Evolutionary conservation across 2,797 vertebrate genomes (phyloP).

Genomic region (Syndactyla subalaris): DNA sequence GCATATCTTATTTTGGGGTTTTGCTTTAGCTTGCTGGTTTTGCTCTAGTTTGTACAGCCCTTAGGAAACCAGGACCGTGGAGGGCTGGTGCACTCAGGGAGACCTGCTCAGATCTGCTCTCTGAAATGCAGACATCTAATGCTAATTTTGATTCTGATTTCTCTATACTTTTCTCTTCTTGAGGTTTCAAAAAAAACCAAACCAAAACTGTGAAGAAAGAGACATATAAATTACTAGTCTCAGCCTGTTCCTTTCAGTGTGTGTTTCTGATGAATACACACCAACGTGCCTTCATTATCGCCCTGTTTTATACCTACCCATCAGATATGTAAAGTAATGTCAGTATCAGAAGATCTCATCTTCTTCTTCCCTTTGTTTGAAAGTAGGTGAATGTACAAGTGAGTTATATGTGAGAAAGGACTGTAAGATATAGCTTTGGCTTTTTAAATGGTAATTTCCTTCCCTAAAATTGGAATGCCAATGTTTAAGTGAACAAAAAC

Average conservation of each 20-base stretch:
- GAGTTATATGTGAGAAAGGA: background rate
- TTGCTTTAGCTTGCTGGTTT: background rate
- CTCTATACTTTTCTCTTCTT: background rate
- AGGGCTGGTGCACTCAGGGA: background rate
- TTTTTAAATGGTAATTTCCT: background rate
- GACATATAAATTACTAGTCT: constrained; percentile 30
- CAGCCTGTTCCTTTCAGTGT: background rate
- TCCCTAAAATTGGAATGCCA: background rate
- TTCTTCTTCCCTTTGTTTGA: constrained; percentile 1
- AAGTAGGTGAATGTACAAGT: background rate
- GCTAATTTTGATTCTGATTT: background rate
- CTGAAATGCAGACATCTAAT: background rate
- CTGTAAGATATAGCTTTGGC: background rate
- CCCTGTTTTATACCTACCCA: background rate
- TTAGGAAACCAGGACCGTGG: background rate
- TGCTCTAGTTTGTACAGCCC: background rate
- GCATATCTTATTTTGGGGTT: background rate
- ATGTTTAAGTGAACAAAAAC: background rate
- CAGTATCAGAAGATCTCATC: constrained; percentile 24
- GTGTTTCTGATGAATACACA: constrained; percentile 13
- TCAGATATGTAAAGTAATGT: background rate
- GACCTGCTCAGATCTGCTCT: background rate
- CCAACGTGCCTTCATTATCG: constrained; percentile 21
- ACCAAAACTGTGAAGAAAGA: background rate
- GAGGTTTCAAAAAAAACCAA: background rate